phyloP scores from a whole-genome alignment of 2,797 vertebrate genomes.

The Pampus argenteus region DNA sequence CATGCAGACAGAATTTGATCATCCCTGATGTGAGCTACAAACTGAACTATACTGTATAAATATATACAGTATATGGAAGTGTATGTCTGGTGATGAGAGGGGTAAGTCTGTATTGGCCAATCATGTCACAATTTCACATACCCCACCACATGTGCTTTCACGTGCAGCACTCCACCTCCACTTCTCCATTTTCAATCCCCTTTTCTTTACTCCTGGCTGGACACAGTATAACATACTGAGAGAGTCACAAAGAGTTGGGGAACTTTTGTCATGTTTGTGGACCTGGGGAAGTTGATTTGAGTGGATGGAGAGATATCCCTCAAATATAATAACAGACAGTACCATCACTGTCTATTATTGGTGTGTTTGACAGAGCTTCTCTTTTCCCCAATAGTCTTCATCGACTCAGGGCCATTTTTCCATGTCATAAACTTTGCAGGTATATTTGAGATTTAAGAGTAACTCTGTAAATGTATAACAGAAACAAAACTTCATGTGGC shows the following conservation, averaged over 20 bases:
- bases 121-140: constrained; percentile 50
- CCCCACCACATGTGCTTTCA: constrained; percentile 42
- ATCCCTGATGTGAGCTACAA: constrained; percentile 3
- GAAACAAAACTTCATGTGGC: neutral
- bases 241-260: constrained; percentile 15
- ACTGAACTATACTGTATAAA: constrained; percentile 28
- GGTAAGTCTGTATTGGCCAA: constrained; percentile 33
- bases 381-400: constrained; percentile 19
- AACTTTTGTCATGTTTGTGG: constrained; percentile 23
- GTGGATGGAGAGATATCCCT: constrained; percentile 17
- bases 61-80: constrained; percentile 32
- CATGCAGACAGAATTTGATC: constrained; percentile 25
- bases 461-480: constrained; percentile 8
- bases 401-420: neutral
- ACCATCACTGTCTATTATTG: constrained; percentile 52
- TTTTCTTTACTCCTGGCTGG: constrained; percentile 31
- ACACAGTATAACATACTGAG: constrained; percentile 19
- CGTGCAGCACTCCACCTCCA: constrained; percentile 29
- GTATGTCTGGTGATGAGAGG: constrained; percentile 33
- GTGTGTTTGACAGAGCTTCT: constrained; percentile 30
- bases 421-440: neutral
- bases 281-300: constrained; percentile 23
- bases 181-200: constrained; percentile 9
- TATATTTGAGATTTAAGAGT: neutral
- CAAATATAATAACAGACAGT: too few species aligned